Base-by-base conservation (phyloP, 1,140 invertebrate genomes). In the Sycophaga agraensis region DNA sequence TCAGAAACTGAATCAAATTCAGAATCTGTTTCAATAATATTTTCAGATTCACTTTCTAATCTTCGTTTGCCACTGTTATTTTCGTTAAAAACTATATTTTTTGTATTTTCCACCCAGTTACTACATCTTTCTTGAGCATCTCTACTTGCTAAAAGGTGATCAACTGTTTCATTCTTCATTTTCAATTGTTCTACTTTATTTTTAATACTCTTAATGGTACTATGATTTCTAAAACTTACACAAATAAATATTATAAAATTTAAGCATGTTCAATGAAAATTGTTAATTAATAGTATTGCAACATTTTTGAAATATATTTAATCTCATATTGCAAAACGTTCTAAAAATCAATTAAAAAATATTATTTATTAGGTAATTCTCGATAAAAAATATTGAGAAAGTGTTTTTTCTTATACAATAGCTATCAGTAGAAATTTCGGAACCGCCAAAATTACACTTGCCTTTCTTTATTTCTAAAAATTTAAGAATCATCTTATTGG, bases 1-100 rank as follows among this genome's bases (percentile, higher is more conserved):
- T 79, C 77, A 0, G 78, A 80, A 5, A 81, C 76, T 0, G 79
- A 81, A 63, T 77, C 74, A 50, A 81, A 80, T 46, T 79, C 77
- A 0, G 77, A 79, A 66, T 80, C 77, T 0, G 78, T 79, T 14
- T 75, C 72, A 26, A 66, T 72, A 24, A 62, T 73, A 17, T 73
- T 72, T 1, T 78, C 77, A 16, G 51, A 53, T 55, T 72, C 62
- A 59, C 53, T 65, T 70, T 59, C 63, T 54, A 48, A 17, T 71
- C 74, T 31, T n/a, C 14, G 17, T 46, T 64, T 11, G 5, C 35
- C 16, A 46, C 63, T 39, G 8, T 39, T 24, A 9, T 42, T 24
- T 59, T 68, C 17, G 16, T 19, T 67, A 49, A 14, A 61, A 40
- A n/a, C 65, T 0, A 31, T 43, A 14, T 72, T 37, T 21, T 67